A percentile compares a stretch with the other conserved stretches of the same genome.
phyloP scores from a whole-genome alignment of 2,797 vertebrate genomes.

The Argya squamiceps region DNA sequence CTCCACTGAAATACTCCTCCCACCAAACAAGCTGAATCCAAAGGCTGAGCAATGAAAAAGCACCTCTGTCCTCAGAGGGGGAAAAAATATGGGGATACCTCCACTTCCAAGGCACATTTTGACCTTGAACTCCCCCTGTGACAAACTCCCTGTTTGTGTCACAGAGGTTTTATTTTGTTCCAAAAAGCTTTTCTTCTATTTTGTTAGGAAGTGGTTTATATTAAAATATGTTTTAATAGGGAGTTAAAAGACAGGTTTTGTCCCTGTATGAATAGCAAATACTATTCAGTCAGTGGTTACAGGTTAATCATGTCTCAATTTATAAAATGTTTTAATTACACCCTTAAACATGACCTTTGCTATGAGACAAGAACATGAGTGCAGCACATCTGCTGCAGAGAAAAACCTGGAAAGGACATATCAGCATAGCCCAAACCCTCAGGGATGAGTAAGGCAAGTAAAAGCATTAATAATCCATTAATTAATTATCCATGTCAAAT shows the following conservation, averaged over 20 bases:
- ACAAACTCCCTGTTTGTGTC: background rate
- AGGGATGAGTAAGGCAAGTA: background rate
- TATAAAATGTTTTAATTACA: background rate
- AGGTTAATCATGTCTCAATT: background rate
- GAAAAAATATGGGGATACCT: background rate
- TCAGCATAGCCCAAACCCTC: background rate
- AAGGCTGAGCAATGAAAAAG: background rate
- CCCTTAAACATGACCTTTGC: background rate
- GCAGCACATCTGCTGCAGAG: background rate
- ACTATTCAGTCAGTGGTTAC: background rate
- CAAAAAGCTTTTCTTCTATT: background rate
- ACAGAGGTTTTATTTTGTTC: background rate
- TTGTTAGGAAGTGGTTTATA: background rate
- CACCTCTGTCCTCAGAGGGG: rapidly evolving
- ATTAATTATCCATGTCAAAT: background rate
- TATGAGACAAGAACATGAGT: rapidly evolving
- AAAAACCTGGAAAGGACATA: background rate
- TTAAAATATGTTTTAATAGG: rapidly evolving
- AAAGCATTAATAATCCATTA: background rate
- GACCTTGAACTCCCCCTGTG: background rate
- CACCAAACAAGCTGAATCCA: background rate
- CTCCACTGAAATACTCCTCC: background rate
- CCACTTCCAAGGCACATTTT: background rate
- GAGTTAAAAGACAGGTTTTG: background rate
- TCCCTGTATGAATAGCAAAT: background rate